phyloP scores from a whole-genome alignment of 2,797 vertebrate species.

The Acanthornis magna region DNA sequence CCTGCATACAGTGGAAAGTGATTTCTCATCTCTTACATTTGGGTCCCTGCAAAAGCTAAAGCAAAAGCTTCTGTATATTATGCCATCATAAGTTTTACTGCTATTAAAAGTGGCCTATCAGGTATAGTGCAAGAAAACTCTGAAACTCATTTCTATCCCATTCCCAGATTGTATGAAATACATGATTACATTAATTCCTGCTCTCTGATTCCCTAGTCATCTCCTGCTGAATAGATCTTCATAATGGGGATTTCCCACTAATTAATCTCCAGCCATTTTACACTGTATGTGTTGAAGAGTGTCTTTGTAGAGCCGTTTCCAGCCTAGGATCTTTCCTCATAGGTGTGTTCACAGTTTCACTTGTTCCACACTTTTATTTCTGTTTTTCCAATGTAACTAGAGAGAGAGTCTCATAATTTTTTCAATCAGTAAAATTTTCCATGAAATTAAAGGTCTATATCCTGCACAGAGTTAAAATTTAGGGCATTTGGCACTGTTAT shows the following conservation, averaged over 20 bases:
- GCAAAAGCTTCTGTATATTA: background rate
- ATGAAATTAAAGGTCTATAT: background rate
- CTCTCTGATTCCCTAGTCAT: background rate
- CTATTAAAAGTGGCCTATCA: background rate
- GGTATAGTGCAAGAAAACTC: background rate
- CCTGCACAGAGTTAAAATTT: background rate
- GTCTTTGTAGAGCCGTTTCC: background rate
- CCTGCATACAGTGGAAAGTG: background rate
- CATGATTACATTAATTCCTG: background rate
- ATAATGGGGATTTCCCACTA: background rate
- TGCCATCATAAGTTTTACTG: background rate
- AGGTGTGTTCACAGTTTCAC: background rate
- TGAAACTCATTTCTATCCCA: background rate
- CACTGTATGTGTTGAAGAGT: background rate
- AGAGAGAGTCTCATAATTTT: background rate
- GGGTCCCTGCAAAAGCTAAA: background rate
- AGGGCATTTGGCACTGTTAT: background rate
- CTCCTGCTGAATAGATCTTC: background rate
- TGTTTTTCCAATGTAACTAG: background rate
- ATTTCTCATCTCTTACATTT: background rate
- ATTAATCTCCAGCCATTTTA: background rate
- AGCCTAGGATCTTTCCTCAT: background rate
- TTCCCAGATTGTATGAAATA: background rate
- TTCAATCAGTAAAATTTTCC: background rate
- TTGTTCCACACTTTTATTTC: background rate